Evolutionary conservation across 2,113 vertebrate genomes (phyloP), one percentile per base, ranked within the genome.

Genomic region (Ailuropoda melanoleuca): DNA sequence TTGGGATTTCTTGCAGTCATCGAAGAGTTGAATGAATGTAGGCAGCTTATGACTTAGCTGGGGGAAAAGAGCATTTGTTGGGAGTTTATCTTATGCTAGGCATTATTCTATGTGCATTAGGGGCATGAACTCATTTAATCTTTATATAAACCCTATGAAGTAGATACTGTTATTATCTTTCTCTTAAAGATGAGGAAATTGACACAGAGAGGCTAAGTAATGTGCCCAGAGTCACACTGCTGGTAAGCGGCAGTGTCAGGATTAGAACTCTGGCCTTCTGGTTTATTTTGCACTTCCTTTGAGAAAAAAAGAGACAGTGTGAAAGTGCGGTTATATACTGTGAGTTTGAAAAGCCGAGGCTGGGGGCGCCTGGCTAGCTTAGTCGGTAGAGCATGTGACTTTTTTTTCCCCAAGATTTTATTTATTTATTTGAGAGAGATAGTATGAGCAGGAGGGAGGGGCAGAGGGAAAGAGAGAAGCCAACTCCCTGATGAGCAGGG

Each of bases 101-200:
- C 24, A 29, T 74, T 88, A 46, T 58, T 93, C 58, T 94, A 0
- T 86, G 58, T 88, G 39, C 50, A 89, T 70, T 82, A 93, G 46
- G 72, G 80, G 7, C 29, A 58, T 93, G 84, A 68, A 70, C 50
- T 88, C 56, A 46, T 46, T 94, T 37, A 55, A 62, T 80, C 85
- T 37, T 97, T 87, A 53, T 53, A 66, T 66, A 15, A 88, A 50
- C 26, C 6, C 53, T 85, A 12, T 70, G 56, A 94, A 55, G 18
- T 87, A 90, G 37, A 88, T 64, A 84, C 3, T 95, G 11, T 85
- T 95, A 80, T 62, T 87, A 60, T 43, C 43, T 75, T 46, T 74
- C 43, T 87, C 70, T 93, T 86, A 97, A 88, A 83, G 78, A 37
- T 55, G 23, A 96, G 62, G 26, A 89, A 85, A 95, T n/a, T 75